Conservation (phyloP, 2,797 vertebrate genomes). For the Alauda arvensis region DNA sequence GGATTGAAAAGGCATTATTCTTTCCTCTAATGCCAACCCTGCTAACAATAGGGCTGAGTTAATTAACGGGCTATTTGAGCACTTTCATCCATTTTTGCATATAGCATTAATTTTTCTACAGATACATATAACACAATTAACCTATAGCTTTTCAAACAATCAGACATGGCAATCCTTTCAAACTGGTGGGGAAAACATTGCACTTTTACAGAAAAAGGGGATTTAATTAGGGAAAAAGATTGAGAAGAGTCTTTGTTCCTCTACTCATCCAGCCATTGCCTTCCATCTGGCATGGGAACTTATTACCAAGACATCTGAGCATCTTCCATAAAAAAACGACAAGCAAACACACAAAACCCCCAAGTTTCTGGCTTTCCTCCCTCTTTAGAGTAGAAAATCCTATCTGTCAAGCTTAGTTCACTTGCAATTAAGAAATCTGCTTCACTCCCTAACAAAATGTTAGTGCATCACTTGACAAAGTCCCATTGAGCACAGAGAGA, state of each 20-base stretch:
- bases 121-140: constrained; percentile 61
- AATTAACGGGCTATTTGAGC: constrained; percentile 67
- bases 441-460: background rate
- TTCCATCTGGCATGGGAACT: constrained; percentile 35
- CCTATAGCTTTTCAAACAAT: constrained; percentile 51
- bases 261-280: constrained; percentile 16
- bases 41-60: constrained; percentile 60
- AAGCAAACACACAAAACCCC: background rate
- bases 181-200: background rate
- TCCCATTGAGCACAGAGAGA: constrained; percentile 15
- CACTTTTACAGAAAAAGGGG: background rate
- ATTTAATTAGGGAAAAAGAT: constrained; percentile 31
- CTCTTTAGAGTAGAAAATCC: constrained; percentile 9
- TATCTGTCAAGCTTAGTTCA: background rate
- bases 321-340: background rate
- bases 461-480: constrained; percentile 27
- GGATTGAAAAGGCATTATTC: constrained; percentile 65
- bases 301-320: constrained; percentile 30
- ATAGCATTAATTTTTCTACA: constrained; percentile 55
- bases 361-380: constrained; percentile 8
- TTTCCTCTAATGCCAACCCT: constrained; percentile 61
- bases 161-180: constrained; percentile 8
- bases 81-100: constrained; percentile 59
- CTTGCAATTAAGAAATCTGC: background rate
- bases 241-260: constrained; percentile 24